A percentile compares a stretch with the other conserved stretches of the same genome.
phyloP scores from a whole-genome alignment of 2,797 vertebrate species.

The Arnoldichthys spilopterus region DNA sequence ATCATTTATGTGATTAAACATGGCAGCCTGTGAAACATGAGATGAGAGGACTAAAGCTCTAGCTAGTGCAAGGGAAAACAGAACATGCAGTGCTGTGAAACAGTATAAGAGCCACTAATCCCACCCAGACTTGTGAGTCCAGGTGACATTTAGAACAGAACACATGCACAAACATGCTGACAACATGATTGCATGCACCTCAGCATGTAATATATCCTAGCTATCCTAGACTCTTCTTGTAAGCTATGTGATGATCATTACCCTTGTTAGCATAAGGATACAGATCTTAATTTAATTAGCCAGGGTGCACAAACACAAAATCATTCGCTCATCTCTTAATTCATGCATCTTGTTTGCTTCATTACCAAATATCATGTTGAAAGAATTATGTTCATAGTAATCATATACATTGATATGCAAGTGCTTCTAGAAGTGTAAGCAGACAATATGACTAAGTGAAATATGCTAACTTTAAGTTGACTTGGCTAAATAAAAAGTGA shows the following conservation, averaged over 20 bases:
- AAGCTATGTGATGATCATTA: not conserved
- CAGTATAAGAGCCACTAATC: conserved; percentile 19
- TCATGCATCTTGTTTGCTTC: too few species aligned
- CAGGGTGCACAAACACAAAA: not conserved
- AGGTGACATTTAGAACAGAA: conserved; percentile 22
- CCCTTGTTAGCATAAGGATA: not conserved
- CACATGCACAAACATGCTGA: conserved; percentile 1
- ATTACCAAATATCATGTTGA: too few species aligned
- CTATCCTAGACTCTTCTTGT: not conserved
- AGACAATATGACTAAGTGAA: too few species aligned
- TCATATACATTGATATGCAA: too few species aligned
- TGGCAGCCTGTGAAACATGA: not conserved
- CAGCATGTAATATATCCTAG: not conserved
- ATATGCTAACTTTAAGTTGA: too few species aligned
- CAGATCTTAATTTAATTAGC: not conserved
- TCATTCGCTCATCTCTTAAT: not conserved
- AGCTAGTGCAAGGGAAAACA: not conserved
- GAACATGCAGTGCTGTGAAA: conserved; percentile 1
- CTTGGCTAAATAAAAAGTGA: too few species aligned
- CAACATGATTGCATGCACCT: not conserved
- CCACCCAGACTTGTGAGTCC: not conserved
- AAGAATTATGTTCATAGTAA: too few species aligned
- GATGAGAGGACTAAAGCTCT: not conserved
- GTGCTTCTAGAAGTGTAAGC: too few species aligned
- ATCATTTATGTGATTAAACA: not conserved